Conservation (phyloP, 2,888 invertebrate species). For the Sicus ferrugineus region DNA sequence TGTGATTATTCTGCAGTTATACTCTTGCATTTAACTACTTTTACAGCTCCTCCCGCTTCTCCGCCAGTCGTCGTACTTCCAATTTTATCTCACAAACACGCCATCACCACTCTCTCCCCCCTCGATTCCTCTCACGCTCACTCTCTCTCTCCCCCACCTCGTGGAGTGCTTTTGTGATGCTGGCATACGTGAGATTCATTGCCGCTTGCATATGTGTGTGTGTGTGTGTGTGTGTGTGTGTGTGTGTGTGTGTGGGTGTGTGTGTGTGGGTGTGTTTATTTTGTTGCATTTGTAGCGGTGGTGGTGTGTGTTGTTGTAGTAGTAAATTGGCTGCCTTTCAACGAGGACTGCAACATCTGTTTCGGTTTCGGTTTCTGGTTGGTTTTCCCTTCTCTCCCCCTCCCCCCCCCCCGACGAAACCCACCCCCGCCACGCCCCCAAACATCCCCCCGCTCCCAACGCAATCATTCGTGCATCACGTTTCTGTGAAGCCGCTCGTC, state of each 20-base stretch:
- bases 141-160: background rate
- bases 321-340: slow-evolving; percentile 61
- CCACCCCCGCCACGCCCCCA: background rate
- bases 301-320: slow-evolving; percentile 16
- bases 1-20: slow-evolving; percentile 33
- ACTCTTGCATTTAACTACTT: slow-evolving; percentile 28
- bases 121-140: background rate
- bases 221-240: background rate
- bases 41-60: slow-evolving; percentile 15
- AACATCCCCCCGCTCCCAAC: background rate
- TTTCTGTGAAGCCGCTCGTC: slow-evolving; percentile 17
- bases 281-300: slow-evolving; percentile 26
- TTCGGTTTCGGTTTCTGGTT: slow-evolving; percentile 37
- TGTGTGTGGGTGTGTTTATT: slow-evolving; percentile 10
- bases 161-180: slow-evolving; percentile 12
- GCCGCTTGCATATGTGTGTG: background rate
- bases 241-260: background rate
- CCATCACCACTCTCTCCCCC: background rate
- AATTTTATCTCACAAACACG: background rate
- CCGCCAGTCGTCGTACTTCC: background rate
- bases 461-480: background rate
- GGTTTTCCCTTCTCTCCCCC: background rate
- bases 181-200: slow-evolving; percentile 22
- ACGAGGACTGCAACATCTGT: slow-evolving; percentile 58
- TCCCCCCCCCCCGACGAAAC: background rate